Evolutionary conservation across 2,888 invertebrate genomes (phyloP), one percentile per base, ranked within the genome.

Genomic region (Chironomus riparius): DNA sequence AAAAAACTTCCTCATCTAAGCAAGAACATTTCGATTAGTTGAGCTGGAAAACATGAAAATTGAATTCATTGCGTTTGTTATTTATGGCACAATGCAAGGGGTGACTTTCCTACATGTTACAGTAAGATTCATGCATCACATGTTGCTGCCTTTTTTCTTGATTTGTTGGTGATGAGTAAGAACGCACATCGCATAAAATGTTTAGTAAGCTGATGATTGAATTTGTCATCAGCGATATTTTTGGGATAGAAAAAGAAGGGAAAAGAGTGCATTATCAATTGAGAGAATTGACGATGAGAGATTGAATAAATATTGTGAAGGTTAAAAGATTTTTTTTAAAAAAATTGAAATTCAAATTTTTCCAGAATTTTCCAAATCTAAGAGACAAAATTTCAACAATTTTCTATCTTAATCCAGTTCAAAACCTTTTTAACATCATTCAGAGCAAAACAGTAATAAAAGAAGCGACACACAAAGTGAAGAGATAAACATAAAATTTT

Each of bases 41-140:
- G 65, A 65, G 65, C 65, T 68, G 68, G 68, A 68, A 68, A 68
- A 38, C 28, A 56, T 62, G 61, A 72, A 62, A 73, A 21, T 62
- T 73, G 72, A 61, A 65, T 62, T 61, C 22, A 22, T 62, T 47
- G 65, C 48, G 65, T 48, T 47, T 74, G 74, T 74, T 74, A 74
- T 68, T 74, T 74, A 74, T 74, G 65, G 74, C 61, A 48, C 38
- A n/a, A 38, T 62, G 74, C 74, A 47, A 74, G 74, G 74, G 74
- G 74, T 74, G 65, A 73, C 48, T 73, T 47, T 73, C 12, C 7
- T 15, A 38, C 12, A 21, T 62, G 21, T 38, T 21, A 65, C 24
- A 13, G 3, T 24, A 13, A 56, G 18, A 21, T 65, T 21, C 13
- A 65, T 65, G 21, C 65, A 22, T 13, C 21, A 12, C 13, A 65